Evolutionary conservation across 2,888 invertebrate genomes (phyloP).

Genomic region (Zygogramma bicolorata): DNA sequence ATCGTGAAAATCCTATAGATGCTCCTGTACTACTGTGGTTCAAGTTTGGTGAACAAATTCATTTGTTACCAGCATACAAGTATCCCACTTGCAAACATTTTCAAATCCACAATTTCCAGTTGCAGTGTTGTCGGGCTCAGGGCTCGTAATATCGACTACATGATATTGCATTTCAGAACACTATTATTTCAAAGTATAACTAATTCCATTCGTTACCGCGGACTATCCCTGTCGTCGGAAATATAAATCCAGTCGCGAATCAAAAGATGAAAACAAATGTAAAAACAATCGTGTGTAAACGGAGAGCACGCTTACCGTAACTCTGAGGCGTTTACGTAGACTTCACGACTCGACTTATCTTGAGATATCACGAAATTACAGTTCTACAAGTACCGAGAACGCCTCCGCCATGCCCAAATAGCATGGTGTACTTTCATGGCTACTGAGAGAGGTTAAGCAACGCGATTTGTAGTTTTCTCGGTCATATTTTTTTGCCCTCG

Average conservation of each 20-base stretch:
- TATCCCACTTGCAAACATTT: too few relatives aligned
- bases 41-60: too few relatives aligned
- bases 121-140: too few relatives aligned
- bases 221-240: background rate
- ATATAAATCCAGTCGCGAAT: background rate
- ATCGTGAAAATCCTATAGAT: too few relatives aligned
- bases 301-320: conserved; percentile 31
- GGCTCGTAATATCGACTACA: too few relatives aligned
- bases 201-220: background rate
- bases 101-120: too few relatives aligned
- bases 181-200: too few relatives aligned
- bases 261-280: conserved; percentile 5
- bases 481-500: too few relatives aligned
- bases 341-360: conserved; percentile 51
- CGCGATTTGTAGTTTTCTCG: background rate
- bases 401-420: conserved; percentile 58
- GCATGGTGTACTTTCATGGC: conserved; percentile 48
- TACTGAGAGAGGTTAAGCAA: conserved; percentile 35
- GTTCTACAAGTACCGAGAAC: conserved; percentile 56
- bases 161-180: too few relatives aligned
- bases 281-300: conserved; percentile 34
- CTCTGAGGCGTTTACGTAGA: conserved; percentile 1
- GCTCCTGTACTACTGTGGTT: too few relatives aligned
- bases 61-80: too few relatives aligned
- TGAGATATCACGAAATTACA: conserved; percentile 59